Evolutionary conservation across 2,113 vertebrate species (phyloP), one percentile per base, ranked within the genome.

Genomic region (Nematolebias whitei): DNA sequence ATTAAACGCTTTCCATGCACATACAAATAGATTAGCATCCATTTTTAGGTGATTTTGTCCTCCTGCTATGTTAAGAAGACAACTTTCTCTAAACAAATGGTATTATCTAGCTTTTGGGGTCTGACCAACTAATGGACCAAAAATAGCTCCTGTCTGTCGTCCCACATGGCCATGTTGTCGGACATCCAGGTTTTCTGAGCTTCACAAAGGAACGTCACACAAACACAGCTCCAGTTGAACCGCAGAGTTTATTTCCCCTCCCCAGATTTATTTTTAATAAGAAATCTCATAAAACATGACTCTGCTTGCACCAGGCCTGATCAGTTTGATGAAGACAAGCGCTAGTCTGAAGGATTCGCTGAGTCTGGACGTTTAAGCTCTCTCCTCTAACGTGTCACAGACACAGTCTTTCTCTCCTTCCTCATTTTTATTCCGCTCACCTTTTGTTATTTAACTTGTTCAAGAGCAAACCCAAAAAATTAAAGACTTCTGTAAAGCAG

Each of bases 351-450:
- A 69, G 65, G 74, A 65, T 69, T 41, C 44, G 69, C 74, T 77
- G 74, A 77, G 52, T 45, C 50, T n/a, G 78, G 55, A 55, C 48
- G 39, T 29, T 44, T 45, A 55, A 68, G 50, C 44, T 23, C 61
- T 41, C 69, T 49, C 55, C 63, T 63, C 58, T 77, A 73, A 81
- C 77, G 69, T 81, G 73, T 77, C 64, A 81, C 69, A 1, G 24
- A 22, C n/a, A 18, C n/a, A 18, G 12, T 18, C 22, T 47, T 69
- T 39, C 19, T 43, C 56, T 43, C 48, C 51, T 40, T 55, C 39
- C 56, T 49, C 65, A 74, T 67, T 47, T 59, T 68, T 19, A 78
- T 78, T 66, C 74, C 19, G 74, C 58, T 19, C 62, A 64, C 53
- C 61, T 72, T 72, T 54, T 20, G n/a, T 32, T 64, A 52, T 40